A percentile compares a stretch with the other conserved stretches of the same genome.
These are phyloP conservation scores for Tragelaphus strepsiceros DNA, from an alignment of 2,113 vertebrate species.

Conservation along the genomic window DNA sequence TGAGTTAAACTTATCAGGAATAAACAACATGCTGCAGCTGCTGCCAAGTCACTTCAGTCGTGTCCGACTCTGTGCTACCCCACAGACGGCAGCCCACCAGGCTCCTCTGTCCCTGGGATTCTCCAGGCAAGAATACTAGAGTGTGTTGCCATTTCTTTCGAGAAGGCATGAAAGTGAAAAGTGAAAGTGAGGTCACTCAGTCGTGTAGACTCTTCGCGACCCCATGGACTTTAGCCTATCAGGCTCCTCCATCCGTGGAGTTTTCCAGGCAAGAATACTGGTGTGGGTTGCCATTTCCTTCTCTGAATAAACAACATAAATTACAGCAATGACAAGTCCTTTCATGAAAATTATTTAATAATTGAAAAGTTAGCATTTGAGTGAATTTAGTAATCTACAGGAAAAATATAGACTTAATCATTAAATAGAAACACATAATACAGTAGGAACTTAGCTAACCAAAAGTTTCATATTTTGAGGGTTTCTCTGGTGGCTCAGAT, in stretches of 20 bases:
- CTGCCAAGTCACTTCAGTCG: neutral
- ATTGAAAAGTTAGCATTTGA: neutral
- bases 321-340: neutral
- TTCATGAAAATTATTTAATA: neutral
- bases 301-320: neutral
- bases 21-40: neutral
- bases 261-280: neutral
- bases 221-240: neutral
- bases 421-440: neutral
- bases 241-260: neutral
- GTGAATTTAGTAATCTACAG: neutral
- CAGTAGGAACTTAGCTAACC: neutral
- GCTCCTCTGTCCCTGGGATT: neutral
- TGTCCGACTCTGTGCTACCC: neutral
- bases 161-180: neutral
- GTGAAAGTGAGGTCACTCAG: neutral
- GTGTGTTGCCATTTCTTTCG: neutral
- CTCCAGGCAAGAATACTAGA: neutral
- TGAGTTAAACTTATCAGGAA: neutral
- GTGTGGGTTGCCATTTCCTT: neutral
- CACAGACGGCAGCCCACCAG: neutral
- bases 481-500: neutral
- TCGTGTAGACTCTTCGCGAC: rapidly evolving
- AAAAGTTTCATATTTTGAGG: neutral
- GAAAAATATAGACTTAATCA: neutral